phyloP scores from a whole-genome alignment of 2,797 vertebrate genomes.

The Anabas testudineus region DNA sequence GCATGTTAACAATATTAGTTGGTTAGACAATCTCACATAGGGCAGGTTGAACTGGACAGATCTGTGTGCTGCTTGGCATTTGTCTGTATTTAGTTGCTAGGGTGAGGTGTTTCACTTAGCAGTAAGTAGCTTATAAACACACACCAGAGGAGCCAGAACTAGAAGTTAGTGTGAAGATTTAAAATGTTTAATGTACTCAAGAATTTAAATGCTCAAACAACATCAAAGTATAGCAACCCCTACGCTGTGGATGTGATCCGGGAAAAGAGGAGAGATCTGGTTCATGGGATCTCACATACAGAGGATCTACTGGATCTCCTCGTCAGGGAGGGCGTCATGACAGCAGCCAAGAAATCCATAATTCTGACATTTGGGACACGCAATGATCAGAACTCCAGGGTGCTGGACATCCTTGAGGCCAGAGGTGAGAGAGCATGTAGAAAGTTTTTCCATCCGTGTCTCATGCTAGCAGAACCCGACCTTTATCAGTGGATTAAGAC shows the following conservation, averaged over 20 bases:
- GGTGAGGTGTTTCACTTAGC: slow-evolving; percentile 54
- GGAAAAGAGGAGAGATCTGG: slow-evolving; percentile 81
- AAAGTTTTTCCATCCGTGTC: slow-evolving; percentile 88
- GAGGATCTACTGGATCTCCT: slow-evolving; percentile 83
- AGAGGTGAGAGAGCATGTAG: slow-evolving; percentile 87
- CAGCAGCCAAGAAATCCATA: slow-evolving; percentile 78
- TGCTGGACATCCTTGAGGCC: slow-evolving; percentile 84
- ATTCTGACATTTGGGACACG: slow-evolving; percentile 79
- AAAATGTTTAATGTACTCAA: slow-evolving; percentile 36
- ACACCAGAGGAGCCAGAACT: slow-evolving; percentile 4
- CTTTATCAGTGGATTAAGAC: slow-evolving; percentile 83
- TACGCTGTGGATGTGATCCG: slow-evolving; percentile 83
- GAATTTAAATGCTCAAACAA: slow-evolving; percentile 19
- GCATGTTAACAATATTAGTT: not conserved
- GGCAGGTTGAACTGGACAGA: slow-evolving; percentile 9
- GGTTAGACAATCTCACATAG: slow-evolving; percentile 27
- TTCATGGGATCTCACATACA: slow-evolving; percentile 80
- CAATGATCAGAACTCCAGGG: slow-evolving; percentile 81
- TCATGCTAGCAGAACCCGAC: slow-evolving; percentile 85
- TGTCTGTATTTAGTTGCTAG: slow-evolving; percentile 68
- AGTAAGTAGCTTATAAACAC: slow-evolving; percentile 36
- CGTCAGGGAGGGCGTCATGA: slow-evolving; percentile 78
- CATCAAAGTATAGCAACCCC: slow-evolving; percentile 77
- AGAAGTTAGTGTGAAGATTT: not conserved
- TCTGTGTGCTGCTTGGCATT: slow-evolving; percentile 21